Evolutionary conservation across 2,113 vertebrate species (phyloP).

Genomic region (Rostratula benghalensis): DNA sequence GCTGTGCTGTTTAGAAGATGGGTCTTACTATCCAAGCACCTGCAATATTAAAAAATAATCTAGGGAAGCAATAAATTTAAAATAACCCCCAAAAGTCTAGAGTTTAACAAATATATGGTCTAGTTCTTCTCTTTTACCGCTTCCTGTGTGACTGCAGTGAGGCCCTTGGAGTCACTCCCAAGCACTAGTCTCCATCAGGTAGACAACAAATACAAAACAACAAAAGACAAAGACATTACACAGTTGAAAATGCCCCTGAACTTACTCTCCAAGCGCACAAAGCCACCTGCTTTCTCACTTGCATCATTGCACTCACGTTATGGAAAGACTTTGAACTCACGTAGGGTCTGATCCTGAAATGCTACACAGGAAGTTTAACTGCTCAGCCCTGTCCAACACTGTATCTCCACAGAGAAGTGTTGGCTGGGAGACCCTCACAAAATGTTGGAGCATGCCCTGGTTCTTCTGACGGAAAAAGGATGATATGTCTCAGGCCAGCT

Average conservation of each 20-base stretch:
- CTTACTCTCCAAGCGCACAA: background rate
- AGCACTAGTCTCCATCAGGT: background rate
- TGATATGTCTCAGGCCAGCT: background rate
- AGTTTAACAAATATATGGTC: background rate
- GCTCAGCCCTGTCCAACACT: background rate
- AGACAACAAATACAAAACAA: background rate
- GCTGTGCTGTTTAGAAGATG: background rate
- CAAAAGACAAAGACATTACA: background rate
- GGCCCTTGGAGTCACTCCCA: background rate
- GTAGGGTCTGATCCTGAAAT: background rate
- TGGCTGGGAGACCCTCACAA: background rate
- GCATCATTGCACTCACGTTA: background rate
- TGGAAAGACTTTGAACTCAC: background rate
- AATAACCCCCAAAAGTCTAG: background rate
- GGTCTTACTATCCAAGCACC: background rate
- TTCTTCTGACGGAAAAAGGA: background rate
- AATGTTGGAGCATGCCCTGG: background rate
- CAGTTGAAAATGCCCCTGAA: background rate
- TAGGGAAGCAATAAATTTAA: slow-evolving; percentile 13
- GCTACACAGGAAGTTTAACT: background rate
- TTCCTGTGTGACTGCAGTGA: slow-evolving; percentile 10
- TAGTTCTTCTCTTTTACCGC: slow-evolving; percentile 2
- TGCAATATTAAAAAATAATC: background rate
- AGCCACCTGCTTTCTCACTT: slow-evolving; percentile 53
- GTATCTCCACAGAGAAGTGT: background rate